Evolutionary conservation across 1,140 invertebrate species (phyloP).

Genomic region (Pteromalus puparum): DNA sequence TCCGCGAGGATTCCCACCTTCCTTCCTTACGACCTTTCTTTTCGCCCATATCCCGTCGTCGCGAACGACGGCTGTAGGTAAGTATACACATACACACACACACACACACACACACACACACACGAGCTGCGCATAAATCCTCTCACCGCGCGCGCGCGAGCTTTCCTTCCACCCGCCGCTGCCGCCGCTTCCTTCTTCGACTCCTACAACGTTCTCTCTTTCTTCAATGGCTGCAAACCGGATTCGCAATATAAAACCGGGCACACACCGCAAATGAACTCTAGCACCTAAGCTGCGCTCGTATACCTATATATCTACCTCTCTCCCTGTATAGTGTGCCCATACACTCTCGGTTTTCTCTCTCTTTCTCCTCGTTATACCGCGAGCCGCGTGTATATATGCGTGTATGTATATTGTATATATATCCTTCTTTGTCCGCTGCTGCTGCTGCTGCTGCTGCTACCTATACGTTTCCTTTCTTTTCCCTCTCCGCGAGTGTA

Average conservation of each 20-base stretch:
- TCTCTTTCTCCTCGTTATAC: not conserved
- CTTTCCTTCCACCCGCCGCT: constrained; percentile 39
- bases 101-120: not conserved
- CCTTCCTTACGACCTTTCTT: constrained; percentile 49
- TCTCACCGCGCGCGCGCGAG: not conserved
- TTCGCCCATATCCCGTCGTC: constrained; percentile 40
- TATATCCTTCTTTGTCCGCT: constrained; percentile 52
- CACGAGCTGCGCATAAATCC: not conserved
- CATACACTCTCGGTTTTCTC: not conserved
- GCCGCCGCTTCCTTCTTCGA: not conserved
- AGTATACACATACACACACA: not conserved
- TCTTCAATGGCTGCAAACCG: constrained; percentile 63
- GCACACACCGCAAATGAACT: constrained; percentile 1
- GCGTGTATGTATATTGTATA: not conserved
- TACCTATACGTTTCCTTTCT: constrained; percentile 57
- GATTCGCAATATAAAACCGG: constrained; percentile 61
- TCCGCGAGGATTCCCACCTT: constrained; percentile 49
- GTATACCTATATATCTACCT: too few species aligned
- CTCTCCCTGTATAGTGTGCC: too few species aligned
- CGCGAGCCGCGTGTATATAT: not conserved
- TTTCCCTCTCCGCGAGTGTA: constrained; percentile 18
- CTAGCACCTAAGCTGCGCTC: constrained; percentile 14
- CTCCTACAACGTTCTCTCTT: constrained; percentile 41
- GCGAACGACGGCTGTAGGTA: not conserved
- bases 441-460: constrained; percentile 54